A percentile compares a stretch with the other conserved stretches of the same genome.
These are phyloP conservation scores for Anoplopoma fimbria DNA, from an alignment of 2,113 vertebrate genomes.

Conservation along the genomic window DNA sequence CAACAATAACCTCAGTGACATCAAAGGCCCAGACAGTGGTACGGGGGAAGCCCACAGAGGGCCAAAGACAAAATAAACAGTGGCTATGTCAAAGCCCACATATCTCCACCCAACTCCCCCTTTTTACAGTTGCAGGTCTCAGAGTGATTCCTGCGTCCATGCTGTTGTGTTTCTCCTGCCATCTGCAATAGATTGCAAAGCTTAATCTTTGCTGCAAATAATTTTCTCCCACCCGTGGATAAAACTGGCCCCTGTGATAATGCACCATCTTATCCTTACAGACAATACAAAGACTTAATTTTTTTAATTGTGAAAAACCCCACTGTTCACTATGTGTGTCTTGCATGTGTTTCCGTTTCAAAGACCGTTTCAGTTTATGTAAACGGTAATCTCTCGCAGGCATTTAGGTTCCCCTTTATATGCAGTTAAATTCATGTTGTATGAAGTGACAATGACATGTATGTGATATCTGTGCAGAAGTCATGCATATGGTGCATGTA, in stretches of 20 bases:
- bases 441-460: slow-evolving; percentile 53
- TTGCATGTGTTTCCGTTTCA: slow-evolving; percentile 57
- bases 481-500: slow-evolving; percentile 41
- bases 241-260: slow-evolving; percentile 69
- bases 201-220: slow-evolving; percentile 78
- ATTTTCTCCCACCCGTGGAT: slow-evolving; percentile 71
- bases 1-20: slow-evolving; percentile 83
- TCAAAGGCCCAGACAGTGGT: slow-evolving; percentile 81
- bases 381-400: slow-evolving; percentile 52
- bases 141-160: slow-evolving; percentile 51
- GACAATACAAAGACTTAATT: slow-evolving; percentile 72
- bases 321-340: slow-evolving; percentile 66
- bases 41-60: slow-evolving; percentile 76
- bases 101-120: slow-evolving; percentile 56
- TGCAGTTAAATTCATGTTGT: slow-evolving; percentile 44
- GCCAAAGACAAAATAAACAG: slow-evolving; percentile 75
- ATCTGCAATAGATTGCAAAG: slow-evolving; percentile 59
- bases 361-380: slow-evolving; percentile 54
- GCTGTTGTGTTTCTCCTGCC: slow-evolving; percentile 61
- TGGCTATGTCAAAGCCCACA: slow-evolving; percentile 61
- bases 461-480: slow-evolving; percentile 46
- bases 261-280: slow-evolving; percentile 71
- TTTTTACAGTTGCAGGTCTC: slow-evolving; percentile 58
- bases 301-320: slow-evolving; percentile 78
- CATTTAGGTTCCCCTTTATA: slow-evolving; percentile 48